Evolutionary conservation across 2,888 invertebrate genomes (phyloP).

Genomic region (Caenorhabditis parvicauda): DNA sequence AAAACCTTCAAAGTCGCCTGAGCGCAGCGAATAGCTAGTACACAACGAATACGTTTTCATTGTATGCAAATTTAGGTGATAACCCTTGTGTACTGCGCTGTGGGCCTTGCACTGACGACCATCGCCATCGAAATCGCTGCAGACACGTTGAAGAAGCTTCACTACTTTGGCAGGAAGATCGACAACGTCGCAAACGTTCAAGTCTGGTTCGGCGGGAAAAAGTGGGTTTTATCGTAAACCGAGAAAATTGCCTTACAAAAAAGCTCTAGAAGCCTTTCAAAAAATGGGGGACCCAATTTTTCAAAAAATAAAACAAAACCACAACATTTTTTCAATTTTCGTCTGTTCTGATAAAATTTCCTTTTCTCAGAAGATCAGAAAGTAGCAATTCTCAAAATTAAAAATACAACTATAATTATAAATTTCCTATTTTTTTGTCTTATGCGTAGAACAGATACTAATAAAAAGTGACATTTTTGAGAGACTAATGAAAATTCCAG

Average conservation of each 20-base stretch:
- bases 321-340: neutral
- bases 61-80: constrained; percentile 47
- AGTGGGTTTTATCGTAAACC: constrained; percentile 19
- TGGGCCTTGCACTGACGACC: constrained; percentile 57
- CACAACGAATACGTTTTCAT: too few species aligned
- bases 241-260: neutral
- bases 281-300: too few species aligned
- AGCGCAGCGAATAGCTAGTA: too few species aligned
- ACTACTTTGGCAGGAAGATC: constrained; percentile 58
- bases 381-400: too few species aligned
- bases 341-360: neutral
- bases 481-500: constrained; percentile 10
- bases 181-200: constrained; percentile 56
- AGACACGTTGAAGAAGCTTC: constrained; percentile 54
- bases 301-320: too few species aligned
- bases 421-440: neutral
- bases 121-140: constrained; percentile 60
- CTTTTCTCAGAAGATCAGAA: too few species aligned
- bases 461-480: neutral
- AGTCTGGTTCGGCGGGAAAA: constrained; percentile 59
- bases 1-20: neutral
- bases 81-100: constrained; percentile 52
- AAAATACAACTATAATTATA: neutral
- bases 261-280: too few species aligned
- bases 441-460: too few species aligned